Percentiles rank a stretch among this genome's conserved stretches.
phyloP scores from a whole-genome alignment of 2,797 vertebrate genomes.

The Microctenopoma steveboyesi region DNA sequence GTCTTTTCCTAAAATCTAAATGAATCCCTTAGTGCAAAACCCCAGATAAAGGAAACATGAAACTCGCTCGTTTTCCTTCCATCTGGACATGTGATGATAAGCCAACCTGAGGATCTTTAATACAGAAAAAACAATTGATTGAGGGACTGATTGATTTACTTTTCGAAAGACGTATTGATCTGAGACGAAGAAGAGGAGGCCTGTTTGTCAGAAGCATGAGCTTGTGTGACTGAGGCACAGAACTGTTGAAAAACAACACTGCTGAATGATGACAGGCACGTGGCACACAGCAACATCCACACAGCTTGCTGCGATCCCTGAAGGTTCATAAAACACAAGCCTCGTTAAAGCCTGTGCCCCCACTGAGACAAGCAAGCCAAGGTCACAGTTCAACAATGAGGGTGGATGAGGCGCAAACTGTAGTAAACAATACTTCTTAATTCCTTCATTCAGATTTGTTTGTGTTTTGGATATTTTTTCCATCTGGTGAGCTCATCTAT shows the following conservation, averaged over 20 bases:
- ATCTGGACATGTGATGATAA: constrained; percentile 72
- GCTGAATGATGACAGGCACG: constrained; percentile 71
- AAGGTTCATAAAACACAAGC: constrained; percentile 73
- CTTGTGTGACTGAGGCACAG: constrained; percentile 50
- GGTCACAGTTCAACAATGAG: constrained; percentile 69
- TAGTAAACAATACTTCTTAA: constrained; percentile 42
- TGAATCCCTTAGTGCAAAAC: constrained; percentile 68
- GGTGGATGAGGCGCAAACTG: constrained; percentile 36
- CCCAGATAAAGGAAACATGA: constrained; percentile 69
- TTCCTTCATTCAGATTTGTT: constrained; percentile 15
- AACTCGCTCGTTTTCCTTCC: constrained; percentile 51
- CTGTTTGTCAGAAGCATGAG: constrained; percentile 35
- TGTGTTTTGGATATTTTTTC: constrained; percentile 27
- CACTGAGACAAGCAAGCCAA: constrained; percentile 63
- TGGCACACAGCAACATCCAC: constrained; percentile 67
- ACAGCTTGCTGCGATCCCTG: constrained; percentile 62
- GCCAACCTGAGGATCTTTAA: constrained; percentile 48
- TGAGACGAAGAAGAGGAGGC: constrained; percentile 19
- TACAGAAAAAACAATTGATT: constrained; percentile 43
- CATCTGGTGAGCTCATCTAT: constrained; percentile 42
- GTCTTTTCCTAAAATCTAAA: constrained; percentile 68
- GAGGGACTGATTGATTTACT: constrained; percentile 50
- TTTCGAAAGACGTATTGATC: constrained; percentile 47
- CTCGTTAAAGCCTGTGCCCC: constrained; percentile 65
- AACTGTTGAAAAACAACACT: constrained; percentile 60